Base-by-base conservation (phyloP, 2,797 vertebrate species). In the Gadopsis marmoratus region DNA sequence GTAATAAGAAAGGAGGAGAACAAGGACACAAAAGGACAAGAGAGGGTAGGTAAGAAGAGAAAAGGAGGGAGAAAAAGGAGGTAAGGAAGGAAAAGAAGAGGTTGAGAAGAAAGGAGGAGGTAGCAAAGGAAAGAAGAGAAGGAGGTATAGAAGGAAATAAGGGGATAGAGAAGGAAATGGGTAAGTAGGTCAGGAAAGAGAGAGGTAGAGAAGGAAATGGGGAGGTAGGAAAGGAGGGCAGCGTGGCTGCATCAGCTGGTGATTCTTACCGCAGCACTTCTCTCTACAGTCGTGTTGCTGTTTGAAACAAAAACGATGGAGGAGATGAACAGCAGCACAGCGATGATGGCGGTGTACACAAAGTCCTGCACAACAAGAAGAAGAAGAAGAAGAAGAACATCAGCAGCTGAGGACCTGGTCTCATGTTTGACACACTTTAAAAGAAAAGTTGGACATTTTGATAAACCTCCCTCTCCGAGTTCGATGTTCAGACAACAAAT, bases 351-450 rank as follows among this genome's bases (percentile, higher is more conserved):
- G 0, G 95, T 90, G 79, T 96, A 93, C 1, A 4, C 4, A 21
- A 96, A 90, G 71, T 98, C 97, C 97, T 98, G 77, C 2, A 60
- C 31, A 26, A 45, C 2, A 62, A 70, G 58, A 48, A 55, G 19
- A 50, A 13, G 19, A 33, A 10, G 8, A 59, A 4, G 9, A 50
- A 35, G 6, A 45, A 1, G 17, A 14, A 17, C 26, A 45, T 45
- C 43, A 74, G 26, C 2, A 12, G 4, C 35, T 31, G 9, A 26
- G 12, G 29, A 12, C 19, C 33, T 35, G 4, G 9, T 1, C 7
- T 5, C 37, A 39, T 23, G 29, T 59, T 56, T 3, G 29, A 33
- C 19, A 56, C 16, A 58, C 21, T 7, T 23, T 12, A 12, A 12
- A 19, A 17, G 16, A 33, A 19, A 19, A 2, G 17, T 21, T 48